These are phyloP conservation scores for Baryphthengus martii DNA, from an alignment of 2,113 vertebrate species.

Conservation along the genomic window DNA sequence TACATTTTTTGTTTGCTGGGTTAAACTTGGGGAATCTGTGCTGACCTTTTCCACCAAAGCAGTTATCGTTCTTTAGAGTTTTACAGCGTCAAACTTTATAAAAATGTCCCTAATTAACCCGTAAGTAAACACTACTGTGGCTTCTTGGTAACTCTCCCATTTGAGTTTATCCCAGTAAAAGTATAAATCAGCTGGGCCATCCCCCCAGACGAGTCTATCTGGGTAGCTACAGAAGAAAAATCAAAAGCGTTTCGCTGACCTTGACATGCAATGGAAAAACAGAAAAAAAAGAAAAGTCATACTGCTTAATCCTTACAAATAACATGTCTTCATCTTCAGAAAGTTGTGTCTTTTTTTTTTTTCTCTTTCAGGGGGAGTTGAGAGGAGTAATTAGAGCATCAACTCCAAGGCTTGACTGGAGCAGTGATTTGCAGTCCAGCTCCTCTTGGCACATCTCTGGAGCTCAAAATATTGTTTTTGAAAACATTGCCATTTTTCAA, in stretches of 20 bases:
- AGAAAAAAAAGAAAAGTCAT: neutral
- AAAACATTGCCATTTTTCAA: conserved; percentile 37
- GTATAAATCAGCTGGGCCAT: neutral
- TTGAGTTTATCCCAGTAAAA: neutral
- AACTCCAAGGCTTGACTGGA: conserved; percentile 23
- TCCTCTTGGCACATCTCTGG: conserved; percentile 8
- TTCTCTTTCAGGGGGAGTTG: neutral
- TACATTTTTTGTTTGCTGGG: neutral
- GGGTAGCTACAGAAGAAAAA: neutral
- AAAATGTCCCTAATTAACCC: conserved; percentile 31
- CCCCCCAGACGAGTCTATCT: neutral
- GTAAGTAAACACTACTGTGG: neutral
- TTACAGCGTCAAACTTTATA: neutral
- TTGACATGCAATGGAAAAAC: neutral
- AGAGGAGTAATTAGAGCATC: neutral
- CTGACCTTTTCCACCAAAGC: conserved; percentile 7
- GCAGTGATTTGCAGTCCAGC: neutral
- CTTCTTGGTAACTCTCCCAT: neutral
- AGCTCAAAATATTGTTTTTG: conserved; percentile 58
- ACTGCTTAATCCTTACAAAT: conserved; percentile 16
- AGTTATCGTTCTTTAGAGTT: neutral
- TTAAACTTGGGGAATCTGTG: conserved; percentile 22
- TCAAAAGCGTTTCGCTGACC: neutral
- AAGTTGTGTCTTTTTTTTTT: conserved; percentile 20
- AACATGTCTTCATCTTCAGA: neutral